Evolutionary conservation across 2,113 vertebrate species (phyloP).

Genomic region (Diadophis punctatus): DNA sequence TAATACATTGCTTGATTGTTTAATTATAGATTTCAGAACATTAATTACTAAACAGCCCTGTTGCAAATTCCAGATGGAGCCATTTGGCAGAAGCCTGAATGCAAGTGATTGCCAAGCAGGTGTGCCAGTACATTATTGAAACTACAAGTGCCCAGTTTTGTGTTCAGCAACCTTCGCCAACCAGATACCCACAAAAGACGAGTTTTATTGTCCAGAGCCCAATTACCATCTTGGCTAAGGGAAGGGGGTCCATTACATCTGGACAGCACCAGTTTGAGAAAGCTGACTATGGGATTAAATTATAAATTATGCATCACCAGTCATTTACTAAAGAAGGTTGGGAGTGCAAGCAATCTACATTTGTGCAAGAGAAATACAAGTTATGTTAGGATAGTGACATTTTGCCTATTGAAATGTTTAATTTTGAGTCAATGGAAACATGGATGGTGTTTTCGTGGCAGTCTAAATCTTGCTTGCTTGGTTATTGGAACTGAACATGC

Average conservation of each 20-base stretch:
- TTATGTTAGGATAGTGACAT: background rate
- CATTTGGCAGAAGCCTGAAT: background rate
- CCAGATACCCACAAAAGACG: background rate
- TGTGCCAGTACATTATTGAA: background rate
- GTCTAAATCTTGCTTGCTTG: background rate
- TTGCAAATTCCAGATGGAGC: background rate
- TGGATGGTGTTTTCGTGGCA: background rate
- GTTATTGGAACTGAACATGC: background rate
- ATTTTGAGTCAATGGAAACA: background rate
- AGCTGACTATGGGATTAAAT: background rate
- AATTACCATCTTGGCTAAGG: background rate
- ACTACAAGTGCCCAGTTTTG: background rate
- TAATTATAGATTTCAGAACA: background rate
- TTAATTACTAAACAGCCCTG: background rate
- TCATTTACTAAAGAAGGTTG: background rate
- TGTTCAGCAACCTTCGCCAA: background rate
- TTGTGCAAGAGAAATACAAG: background rate
- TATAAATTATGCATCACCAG: background rate
- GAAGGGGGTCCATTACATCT: background rate
- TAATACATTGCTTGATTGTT: background rate
- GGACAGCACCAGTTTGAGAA: background rate
- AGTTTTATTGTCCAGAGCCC: background rate
- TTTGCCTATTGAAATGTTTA: background rate
- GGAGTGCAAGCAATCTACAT: background rate
- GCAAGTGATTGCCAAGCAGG: background rate